Base-by-base conservation (phyloP, 1,140 invertebrate genomes). In the Dreissena rostriformis region DNA sequence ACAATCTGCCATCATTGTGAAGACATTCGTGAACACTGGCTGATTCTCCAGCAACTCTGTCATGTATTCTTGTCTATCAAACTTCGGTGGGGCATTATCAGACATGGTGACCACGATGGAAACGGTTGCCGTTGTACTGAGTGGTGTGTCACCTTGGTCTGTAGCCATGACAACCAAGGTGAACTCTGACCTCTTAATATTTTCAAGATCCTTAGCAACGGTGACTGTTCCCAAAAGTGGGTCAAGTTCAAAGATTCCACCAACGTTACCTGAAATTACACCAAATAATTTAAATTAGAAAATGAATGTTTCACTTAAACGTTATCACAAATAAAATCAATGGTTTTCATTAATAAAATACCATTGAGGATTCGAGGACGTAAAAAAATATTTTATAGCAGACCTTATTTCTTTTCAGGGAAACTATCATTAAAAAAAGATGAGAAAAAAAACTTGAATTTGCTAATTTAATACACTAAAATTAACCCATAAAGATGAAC, bases 41-140 rank as follows among this genome's bases (percentile, higher is more conserved):
- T 96, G 95, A 92, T 98, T 97, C 94, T 99, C 98, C 85, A 95
- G 96, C 14, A 99, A 95, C 93, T 98, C 97, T 0, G 96, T 95
- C 61, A 95, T 95, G 73, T 96, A 95, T 87, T 96, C 95, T 15
- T 94, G 93, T 71, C 95, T 93, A 0, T 94, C 91, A 93, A 93
- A 95, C 94, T 95, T 95, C 2, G 98, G 98, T 24, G 97, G 96
- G 74, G 97, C 96, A 92, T 98, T 97, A 88, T 97, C 97, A 0
- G 97, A 96, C 95, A 98, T 97, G 0, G 97, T 97, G 14, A 98
- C 95, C 90, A 96, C 95, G 19, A 98, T 96, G 91, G 97, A 97
- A 0, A 98, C 96, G 22, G 96, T 96, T 22, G 98, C 95, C 39
- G 96, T 96, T 75, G 96, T 95, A 19, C 96, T 95, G 26, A 97